Evolutionary conservation across 2,113 vertebrate genomes (phyloP).

Genomic region (Chaenogobius annularis): DNA sequence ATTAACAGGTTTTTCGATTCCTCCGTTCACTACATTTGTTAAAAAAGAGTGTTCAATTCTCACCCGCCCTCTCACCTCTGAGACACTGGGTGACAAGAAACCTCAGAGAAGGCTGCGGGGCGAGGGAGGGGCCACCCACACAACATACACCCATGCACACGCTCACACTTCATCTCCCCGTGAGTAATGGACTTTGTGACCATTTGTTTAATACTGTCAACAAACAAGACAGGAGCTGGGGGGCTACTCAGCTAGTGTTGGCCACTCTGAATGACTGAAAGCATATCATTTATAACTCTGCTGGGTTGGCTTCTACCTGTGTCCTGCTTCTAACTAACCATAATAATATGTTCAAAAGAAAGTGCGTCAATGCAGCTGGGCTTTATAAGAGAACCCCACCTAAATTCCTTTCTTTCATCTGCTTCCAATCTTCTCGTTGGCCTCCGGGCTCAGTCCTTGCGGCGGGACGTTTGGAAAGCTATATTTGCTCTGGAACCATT

Average conservation of each 20-base stretch:
- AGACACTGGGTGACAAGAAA: slow-evolving; percentile 65
- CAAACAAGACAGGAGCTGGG: slow-evolving; percentile 62
- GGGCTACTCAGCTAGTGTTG: slow-evolving; percentile 50
- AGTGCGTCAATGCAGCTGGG: slow-evolving; percentile 31
- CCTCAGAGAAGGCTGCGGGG: slow-evolving; percentile 61
- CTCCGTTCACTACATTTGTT: slow-evolving; percentile 76
- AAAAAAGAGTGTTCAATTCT: slow-evolving; percentile 73
- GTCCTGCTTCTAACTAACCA: slow-evolving; percentile 14
- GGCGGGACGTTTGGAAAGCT: slow-evolving; percentile 64
- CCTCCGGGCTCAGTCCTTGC: slow-evolving; percentile 50
- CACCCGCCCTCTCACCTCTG: slow-evolving; percentile 73
- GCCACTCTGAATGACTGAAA: slow-evolving; percentile 37
- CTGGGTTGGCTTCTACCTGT: slow-evolving; percentile 15
- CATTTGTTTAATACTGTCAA: slow-evolving; percentile 71
- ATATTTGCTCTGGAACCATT: slow-evolving; percentile 72
- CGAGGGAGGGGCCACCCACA: slow-evolving; percentile 36
- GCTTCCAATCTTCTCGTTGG: slow-evolving; percentile 61
- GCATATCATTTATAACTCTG: slow-evolving; percentile 13
- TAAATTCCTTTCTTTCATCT: slow-evolving; percentile 65
- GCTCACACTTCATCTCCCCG: slow-evolving; percentile 39
- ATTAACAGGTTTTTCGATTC: slow-evolving; percentile 80
- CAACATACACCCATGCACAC: slow-evolving; percentile 19
- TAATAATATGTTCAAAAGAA: slow-evolving; percentile 22
- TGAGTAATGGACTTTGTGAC: slow-evolving; percentile 64
- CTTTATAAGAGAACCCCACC: slow-evolving; percentile 58